These are phyloP conservation scores for Cottus gobio DNA, from an alignment of 2,113 vertebrate species.

Conservation along the genomic window DNA sequence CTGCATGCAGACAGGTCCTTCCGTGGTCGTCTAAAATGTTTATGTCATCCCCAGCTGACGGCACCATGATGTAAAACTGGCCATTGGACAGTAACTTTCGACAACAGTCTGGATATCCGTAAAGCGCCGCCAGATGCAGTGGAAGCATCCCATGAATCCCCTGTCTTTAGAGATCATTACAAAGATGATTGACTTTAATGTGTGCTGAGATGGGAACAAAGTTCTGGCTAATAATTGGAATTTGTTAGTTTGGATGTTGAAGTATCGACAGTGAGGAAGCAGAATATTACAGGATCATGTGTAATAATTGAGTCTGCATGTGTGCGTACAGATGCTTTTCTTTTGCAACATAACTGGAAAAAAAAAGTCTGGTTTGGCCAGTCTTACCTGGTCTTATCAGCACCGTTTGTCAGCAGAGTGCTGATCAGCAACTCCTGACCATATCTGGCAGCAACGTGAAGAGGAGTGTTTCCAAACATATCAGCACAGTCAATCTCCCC, in stretches of 20 bases:
- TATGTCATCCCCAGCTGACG: slow-evolving; percentile 90
- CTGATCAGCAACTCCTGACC: slow-evolving; percentile 97
- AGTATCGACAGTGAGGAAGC: not conserved
- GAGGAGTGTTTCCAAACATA: slow-evolving; percentile 92
- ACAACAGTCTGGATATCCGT: slow-evolving; percentile 97
- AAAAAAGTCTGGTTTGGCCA: not conserved
- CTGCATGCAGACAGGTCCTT: slow-evolving; percentile 95
- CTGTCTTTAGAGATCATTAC: slow-evolving; percentile 81
- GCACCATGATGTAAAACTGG: slow-evolving; percentile 91
- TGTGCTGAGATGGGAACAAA: not conserved
- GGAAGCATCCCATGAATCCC: slow-evolving; percentile 96
- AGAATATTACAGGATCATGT: not conserved
- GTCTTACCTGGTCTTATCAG: slow-evolving; percentile 90
- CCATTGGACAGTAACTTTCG: slow-evolving; percentile 96
- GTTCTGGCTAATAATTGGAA: not conserved
- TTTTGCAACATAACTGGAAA: not conserved
- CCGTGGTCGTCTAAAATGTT: slow-evolving; percentile 91
- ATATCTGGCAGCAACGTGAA: slow-evolving; percentile 95
- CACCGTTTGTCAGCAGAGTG: slow-evolving; percentile 95
- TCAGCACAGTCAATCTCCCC: slow-evolving; percentile 94
- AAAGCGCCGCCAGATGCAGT: slow-evolving; percentile 93
- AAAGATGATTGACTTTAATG: not conserved
- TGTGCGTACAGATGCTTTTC: not conserved
- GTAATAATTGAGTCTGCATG: not conserved
- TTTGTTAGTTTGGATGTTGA: not conserved